phyloP scores from a whole-genome alignment of 2,888 invertebrate species.

The Phaonia tiefii region DNA sequence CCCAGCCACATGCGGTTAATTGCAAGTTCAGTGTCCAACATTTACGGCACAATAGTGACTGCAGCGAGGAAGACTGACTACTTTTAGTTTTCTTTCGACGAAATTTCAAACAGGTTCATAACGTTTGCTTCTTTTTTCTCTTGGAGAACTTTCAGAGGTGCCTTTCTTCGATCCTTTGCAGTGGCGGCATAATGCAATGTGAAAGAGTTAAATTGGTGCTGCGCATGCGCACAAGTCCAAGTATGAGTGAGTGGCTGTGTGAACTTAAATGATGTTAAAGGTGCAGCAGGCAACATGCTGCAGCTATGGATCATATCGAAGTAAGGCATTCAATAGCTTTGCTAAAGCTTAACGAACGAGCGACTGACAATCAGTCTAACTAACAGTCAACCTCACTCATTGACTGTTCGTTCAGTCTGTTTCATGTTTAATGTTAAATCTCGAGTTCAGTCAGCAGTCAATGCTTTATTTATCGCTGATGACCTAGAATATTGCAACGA shows the following conservation, averaged over 20 bases:
- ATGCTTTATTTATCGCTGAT: conserved; percentile 62
- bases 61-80: conserved; percentile 7
- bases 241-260: conserved; percentile 27
- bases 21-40: conserved; percentile 66
- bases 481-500: conserved; percentile 66
- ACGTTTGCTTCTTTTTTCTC: not conserved
- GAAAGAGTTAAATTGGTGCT: not conserved
- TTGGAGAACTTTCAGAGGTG: conserved; percentile 54
- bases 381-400: not conserved
- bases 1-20: conserved; percentile 52
- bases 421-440: not conserved
- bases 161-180: conserved; percentile 61
- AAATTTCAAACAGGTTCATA: conserved; percentile 36
- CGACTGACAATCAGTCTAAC: no score
- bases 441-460: conserved; percentile 43
- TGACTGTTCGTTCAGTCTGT: conserved; percentile 12
- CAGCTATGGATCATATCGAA: conserved; percentile 9
- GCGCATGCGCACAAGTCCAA: conserved; percentile 4
- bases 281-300: conserved; percentile 47
- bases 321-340: not conserved
- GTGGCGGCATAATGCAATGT: not conserved
- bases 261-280: conserved; percentile 65
- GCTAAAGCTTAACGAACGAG: no score
- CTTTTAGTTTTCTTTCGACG: conserved; percentile 35
- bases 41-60: conserved; percentile 7